These are phyloP conservation scores for Xylota segnis DNA, from an alignment of 2,888 invertebrate species.

Conservation along the genomic window DNA sequence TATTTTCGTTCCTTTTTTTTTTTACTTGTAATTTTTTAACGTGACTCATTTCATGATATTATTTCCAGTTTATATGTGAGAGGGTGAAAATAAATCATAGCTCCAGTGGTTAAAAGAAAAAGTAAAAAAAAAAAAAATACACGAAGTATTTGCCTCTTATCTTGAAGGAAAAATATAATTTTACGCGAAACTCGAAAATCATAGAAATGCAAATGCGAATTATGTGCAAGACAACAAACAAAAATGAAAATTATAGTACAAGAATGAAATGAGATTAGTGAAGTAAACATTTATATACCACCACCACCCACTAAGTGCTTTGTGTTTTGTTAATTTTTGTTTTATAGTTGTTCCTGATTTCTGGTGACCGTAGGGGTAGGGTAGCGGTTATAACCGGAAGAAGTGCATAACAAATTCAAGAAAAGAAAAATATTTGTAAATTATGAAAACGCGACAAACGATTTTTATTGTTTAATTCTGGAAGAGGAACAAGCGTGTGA, in stretches of 20 bases:
- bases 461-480: slow-evolving; percentile 42
- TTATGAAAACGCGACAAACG: slow-evolving; percentile 43
- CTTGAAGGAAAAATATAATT: not conserved
- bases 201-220: slow-evolving; percentile 5
- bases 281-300: slow-evolving; percentile 29
- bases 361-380: slow-evolving; percentile 40
- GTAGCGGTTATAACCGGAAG: slow-evolving; percentile 15
- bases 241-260: not conserved
- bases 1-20: slow-evolving; percentile 26
- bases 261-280: slow-evolving; percentile 21
- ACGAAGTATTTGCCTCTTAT: not conserved
- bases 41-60: slow-evolving; percentile 70
- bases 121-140: not conserved
- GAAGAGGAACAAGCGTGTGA: slow-evolving; percentile 36
- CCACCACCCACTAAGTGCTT: slow-evolving; percentile 36
- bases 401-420: slow-evolving; percentile 39
- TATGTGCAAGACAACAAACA: slow-evolving; percentile 8
- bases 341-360: slow-evolving; percentile 61
- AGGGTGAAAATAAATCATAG: slow-evolving; percentile 63
- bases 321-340: slow-evolving; percentile 40
- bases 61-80: slow-evolving; percentile 56
- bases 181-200: not conserved
- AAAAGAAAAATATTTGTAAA: slow-evolving; percentile 20
- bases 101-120: slow-evolving; percentile 32
- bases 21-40: slow-evolving; percentile 47